phyloP scores from a whole-genome alignment of 2,888 invertebrate genomes.

The Griposia aprilina region DNA sequence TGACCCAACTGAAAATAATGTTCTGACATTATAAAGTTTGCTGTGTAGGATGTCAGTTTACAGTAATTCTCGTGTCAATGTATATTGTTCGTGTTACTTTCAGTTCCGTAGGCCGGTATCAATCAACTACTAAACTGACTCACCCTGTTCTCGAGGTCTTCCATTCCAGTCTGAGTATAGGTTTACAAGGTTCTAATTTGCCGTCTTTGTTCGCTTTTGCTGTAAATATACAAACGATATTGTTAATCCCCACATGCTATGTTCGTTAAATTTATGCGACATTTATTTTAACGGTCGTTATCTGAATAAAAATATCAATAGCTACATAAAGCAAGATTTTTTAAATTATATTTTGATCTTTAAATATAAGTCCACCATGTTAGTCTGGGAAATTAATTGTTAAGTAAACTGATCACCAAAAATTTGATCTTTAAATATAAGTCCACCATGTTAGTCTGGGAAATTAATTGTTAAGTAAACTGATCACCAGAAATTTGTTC shows the following conservation, averaged over 20 bases:
- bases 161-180: conserved; percentile 99
- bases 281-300: not conserved
- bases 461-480: not conserved
- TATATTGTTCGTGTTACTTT: too few species aligned
- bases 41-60: too few species aligned
- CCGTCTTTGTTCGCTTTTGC: conserved; percentile 98
- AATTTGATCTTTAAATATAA: not conserved
- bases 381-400: not conserved
- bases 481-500: not conserved
- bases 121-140: conserved; percentile 68
- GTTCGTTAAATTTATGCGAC: not conserved
- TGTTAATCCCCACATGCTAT: not conserved
- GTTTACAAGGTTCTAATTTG: conserved; percentile 97
- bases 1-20: not conserved
- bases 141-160: conserved; percentile 96
- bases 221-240: conserved; percentile 83
- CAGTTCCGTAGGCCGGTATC: not conserved
- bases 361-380: not conserved
- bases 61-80: not conserved
- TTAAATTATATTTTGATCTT: not conserved
- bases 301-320: not conserved
- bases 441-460: not conserved
- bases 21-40: not conserved
- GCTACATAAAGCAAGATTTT: not conserved
- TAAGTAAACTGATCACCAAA: not conserved